A percentile compares a stretch with the other conserved stretches of the same genome.
Evolutionary conservation across 2,113 vertebrate species (phyloP).

Genomic region (Oreochromis tanganicae): DNA sequence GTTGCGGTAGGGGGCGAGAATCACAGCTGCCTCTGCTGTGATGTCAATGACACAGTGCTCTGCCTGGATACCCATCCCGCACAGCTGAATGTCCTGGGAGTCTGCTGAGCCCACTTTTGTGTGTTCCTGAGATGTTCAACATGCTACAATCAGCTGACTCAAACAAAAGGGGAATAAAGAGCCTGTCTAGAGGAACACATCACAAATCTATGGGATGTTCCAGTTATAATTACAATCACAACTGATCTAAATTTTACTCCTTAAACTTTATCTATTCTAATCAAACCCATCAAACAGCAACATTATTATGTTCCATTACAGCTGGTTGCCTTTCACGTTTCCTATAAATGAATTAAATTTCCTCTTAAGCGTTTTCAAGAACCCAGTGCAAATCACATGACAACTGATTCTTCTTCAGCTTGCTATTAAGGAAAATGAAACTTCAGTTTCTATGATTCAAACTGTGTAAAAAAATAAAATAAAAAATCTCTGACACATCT

Average conservation of each 20-base stretch:
- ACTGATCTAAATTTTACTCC: background rate
- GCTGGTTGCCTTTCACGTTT: background rate
- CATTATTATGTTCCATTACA: background rate
- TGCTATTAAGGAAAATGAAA: background rate
- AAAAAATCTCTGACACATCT: background rate
- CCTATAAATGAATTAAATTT: background rate
- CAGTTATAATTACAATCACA: background rate
- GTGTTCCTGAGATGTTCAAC: constrained; percentile 39
- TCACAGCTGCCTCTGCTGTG: constrained; percentile 76
- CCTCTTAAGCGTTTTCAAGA: background rate
- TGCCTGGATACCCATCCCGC: constrained; percentile 95
- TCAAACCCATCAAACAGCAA: rapidly evolving
- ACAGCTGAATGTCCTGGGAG: constrained; percentile 98
- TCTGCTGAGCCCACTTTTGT: constrained; percentile 72
- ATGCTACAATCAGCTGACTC: background rate
- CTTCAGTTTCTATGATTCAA: background rate
- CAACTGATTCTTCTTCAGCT: background rate
- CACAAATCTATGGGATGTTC: background rate
- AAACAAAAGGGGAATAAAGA: background rate
- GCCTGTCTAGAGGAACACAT: background rate
- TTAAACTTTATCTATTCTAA: background rate
- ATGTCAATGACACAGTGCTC: constrained; percentile 94
- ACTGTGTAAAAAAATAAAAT: background rate
- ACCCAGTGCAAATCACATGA: background rate
- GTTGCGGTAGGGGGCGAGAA: constrained; percentile 85